Evolutionary conservation across 2,797 vertebrate species (phyloP), one percentile per base, ranked within the genome.

Genomic region (Molothrus aeneus): DNA sequence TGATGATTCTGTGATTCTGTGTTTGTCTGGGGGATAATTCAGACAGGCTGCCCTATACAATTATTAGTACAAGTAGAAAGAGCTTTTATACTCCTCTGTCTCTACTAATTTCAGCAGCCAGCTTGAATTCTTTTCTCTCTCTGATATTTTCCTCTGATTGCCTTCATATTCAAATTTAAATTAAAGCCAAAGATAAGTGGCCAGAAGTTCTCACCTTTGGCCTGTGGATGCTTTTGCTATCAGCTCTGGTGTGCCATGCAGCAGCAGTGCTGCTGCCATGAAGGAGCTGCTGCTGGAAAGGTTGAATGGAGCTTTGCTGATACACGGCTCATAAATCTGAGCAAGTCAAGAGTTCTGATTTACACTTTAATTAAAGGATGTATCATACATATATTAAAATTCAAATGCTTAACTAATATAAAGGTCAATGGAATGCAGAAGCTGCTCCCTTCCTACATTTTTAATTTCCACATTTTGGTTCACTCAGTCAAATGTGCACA

Each of bases 361-460:
- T 95, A 78, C 54, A 72, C 80, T 89, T 85, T 86, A 92, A 92
- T 96, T 96, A 82, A 90, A 93, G 31, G 20, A 34, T 32, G 57
- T 71, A 83, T 96, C 88, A 51, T 21, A 70, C 48, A 28, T 83
- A 74, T 21, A 89, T 92, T 87, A 89, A 80, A 92, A 94, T 81
- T 82, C 68, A 51, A 81, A 86, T 69, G 60, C 68, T 94, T 89
- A 53, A 68, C 86, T 94, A 92, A 92, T 88, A 47, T 69, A 94
- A 95, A 96, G 89, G 91, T 96, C 91, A 96, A 80, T 72, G 69
- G 75, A 78, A 96, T 59, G 57, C 79, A 66, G 45, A 63, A 69
- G 32, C 24, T 80, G 32, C 69, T 80, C 20, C 65, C 56, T 88
- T 87, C 86, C 80, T 93, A 38, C 59, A 17, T 88, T 83, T 95